phyloP scores from a whole-genome alignment of 2,888 invertebrate species.

The Sarcophaga carnaria region DNA sequence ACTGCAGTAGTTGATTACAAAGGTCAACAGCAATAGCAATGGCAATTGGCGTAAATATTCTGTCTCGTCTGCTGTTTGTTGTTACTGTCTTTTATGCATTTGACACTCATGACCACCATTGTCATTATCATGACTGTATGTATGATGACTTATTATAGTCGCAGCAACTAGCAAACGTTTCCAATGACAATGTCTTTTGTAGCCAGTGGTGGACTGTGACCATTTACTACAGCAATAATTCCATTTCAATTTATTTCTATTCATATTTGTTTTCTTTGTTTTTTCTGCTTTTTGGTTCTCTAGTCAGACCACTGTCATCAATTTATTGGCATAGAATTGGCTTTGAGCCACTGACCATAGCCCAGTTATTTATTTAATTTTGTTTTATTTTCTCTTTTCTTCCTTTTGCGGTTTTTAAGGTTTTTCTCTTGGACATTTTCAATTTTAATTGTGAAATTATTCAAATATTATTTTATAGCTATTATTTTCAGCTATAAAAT shows the following conservation, averaged over 20 bases:
- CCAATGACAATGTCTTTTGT: conserved; percentile 45
- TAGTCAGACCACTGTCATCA: not conserved
- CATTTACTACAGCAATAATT: conserved; percentile 39
- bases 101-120: conserved; percentile 71
- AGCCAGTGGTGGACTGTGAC: conserved; percentile 8
- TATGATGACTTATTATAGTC: conserved; percentile 46
- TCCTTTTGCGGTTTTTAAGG: conserved; percentile 17
- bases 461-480: conserved; percentile 35
- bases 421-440: conserved; percentile 17
- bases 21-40: conserved; percentile 39
- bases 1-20: conserved; percentile 30
- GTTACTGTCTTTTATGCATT: conserved; percentile 37
- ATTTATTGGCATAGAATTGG: conserved; percentile 33
- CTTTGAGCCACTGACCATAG: conserved; percentile 66
- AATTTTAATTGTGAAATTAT: conserved; percentile 38
- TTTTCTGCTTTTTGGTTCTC: not conserved
- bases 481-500: not conserved
- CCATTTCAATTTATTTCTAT: conserved; percentile 39
- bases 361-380: conserved; percentile 45
- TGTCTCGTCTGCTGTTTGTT: conserved; percentile 33
- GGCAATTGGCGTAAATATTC: conserved; percentile 50
- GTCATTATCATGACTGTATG: conserved; percentile 70
- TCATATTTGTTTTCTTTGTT: not conserved
- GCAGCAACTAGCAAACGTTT: not conserved
- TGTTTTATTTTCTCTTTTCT: conserved; percentile 9